Conservation (phyloP, 2,113 vertebrate species). For the Hypocryptadius cinnamomeus region DNA sequence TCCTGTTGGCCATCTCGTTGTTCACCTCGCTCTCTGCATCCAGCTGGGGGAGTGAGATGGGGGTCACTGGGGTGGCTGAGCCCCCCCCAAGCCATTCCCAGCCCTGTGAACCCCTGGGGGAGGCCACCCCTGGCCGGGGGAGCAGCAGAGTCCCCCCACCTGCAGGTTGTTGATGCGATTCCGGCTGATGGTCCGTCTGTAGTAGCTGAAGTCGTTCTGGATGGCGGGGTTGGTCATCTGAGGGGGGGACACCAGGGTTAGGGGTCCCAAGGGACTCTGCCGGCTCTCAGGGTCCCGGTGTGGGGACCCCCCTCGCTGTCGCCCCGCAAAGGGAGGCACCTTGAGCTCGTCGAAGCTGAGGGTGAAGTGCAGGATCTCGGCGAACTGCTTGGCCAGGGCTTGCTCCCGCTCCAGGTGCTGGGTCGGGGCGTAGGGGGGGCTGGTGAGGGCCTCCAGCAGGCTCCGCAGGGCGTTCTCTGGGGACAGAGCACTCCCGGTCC, state of each 20-base stretch:
- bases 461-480: conserved; percentile 86
- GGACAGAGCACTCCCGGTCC: background rate
- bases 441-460: conserved; percentile 86
- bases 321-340: conserved; percentile 20
- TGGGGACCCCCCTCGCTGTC: fast-evolving
- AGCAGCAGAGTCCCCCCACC: conserved; percentile 25
- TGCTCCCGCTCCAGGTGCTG: conserved; percentile 89
- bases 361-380: conserved; percentile 89
- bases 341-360: conserved; percentile 91
- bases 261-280: background rate
- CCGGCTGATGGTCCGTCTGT: conserved; percentile 87
- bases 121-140: background rate
- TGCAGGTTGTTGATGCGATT: conserved; percentile 87
- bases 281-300: fast-evolving
- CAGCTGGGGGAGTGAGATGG: conserved; percentile 55
- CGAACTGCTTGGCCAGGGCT: conserved; percentile 88
- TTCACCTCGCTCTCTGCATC: conserved; percentile 88
- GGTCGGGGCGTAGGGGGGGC: conserved; percentile 85
- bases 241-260: fast-evolving
- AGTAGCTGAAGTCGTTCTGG: conserved; percentile 92
- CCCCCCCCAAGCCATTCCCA: fast-evolving
- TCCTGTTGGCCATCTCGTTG: conserved; percentile 92
- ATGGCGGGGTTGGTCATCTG: conserved; percentile 92
- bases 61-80: fast-evolving
- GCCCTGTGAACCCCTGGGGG: background rate